Percentiles rank a stretch among this genome's conserved stretches.
These are phyloP conservation scores for Lipotes vexillifer DNA, from an alignment of 2,113 vertebrate genomes.

Conservation along the genomic window DNA sequence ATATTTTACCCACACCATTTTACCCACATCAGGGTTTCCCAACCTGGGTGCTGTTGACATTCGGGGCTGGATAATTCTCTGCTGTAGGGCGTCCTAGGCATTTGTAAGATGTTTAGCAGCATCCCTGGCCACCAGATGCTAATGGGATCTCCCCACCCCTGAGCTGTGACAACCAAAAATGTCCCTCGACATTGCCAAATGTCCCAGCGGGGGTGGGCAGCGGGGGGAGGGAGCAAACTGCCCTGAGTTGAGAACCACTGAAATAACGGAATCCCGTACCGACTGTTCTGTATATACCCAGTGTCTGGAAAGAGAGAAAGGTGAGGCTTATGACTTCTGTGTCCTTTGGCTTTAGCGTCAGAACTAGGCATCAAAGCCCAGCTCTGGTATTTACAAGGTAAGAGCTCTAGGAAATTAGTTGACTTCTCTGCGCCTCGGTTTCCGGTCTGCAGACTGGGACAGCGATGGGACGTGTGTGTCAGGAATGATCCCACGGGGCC, in stretches of 20 bases:
- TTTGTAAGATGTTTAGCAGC: not conserved
- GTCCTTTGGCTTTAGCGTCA: not conserved
- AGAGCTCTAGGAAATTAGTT: not conserved
- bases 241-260: not conserved
- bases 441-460: not conserved
- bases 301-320: not conserved
- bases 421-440: not conserved
- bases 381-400: not conserved
- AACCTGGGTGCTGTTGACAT: rapidly evolving
- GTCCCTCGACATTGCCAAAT: not conserved
- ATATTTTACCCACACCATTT: rapidly evolving
- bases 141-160: too few species aligned
- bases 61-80: not conserved
- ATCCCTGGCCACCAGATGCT: not conserved
- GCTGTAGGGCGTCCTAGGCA: not conserved
- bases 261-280: rapidly evolving
- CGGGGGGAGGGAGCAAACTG: not conserved
- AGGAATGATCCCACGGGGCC: rapidly evolving
- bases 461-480: rapidly evolving
- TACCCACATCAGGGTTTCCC: not conserved
- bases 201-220: rapidly evolving
- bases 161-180: not conserved
- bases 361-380: not conserved
- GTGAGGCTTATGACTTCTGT: not conserved
- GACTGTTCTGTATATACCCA: rapidly evolving